Percentiles rank a stretch among this genome's conserved stretches.
Evolutionary conservation across 2,113 vertebrate genomes (phyloP).

Genomic region (Lepisosteus osseus): DNA sequence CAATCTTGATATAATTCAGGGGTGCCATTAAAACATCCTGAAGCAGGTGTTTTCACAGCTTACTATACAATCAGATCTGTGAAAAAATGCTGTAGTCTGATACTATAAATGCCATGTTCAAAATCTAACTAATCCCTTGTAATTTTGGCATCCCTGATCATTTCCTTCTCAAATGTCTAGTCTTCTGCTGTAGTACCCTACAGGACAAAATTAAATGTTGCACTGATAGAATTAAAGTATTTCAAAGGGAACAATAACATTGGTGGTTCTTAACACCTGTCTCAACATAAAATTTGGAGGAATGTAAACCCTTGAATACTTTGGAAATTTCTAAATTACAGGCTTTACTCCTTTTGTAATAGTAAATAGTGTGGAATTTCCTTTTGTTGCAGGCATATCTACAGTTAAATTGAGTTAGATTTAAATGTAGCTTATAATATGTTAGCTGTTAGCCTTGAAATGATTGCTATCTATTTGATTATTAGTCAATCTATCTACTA

Average conservation of each 20-base stretch:
- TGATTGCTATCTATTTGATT: too few relatives aligned
- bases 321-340: too few relatives aligned
- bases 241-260: neutral
- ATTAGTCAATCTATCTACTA: too few relatives aligned
- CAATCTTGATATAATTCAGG: neutral
- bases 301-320: too few relatives aligned
- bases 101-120: slow-evolving; percentile 6
- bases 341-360: too few relatives aligned
- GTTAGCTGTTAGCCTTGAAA: too few relatives aligned
- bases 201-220: neutral
- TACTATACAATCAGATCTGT: neutral
- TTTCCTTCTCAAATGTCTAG: neutral
- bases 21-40: neutral
- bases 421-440: too few relatives aligned
- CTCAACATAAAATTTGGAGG: neutral
- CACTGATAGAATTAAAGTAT: neutral
- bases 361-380: too few relatives aligned
- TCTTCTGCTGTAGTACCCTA: neutral
- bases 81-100: neutral
- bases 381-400: too few relatives aligned
- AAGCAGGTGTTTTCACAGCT: neutral
- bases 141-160: neutral
- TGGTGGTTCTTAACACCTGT: neutral
- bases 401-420: too few relatives aligned
- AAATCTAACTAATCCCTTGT: neutral